A percentile compares a stretch with the other conserved stretches of the same genome.
Evolutionary conservation across 1,140 invertebrate genomes (phyloP).

Genomic region (Drosophila carrolli): DNA sequence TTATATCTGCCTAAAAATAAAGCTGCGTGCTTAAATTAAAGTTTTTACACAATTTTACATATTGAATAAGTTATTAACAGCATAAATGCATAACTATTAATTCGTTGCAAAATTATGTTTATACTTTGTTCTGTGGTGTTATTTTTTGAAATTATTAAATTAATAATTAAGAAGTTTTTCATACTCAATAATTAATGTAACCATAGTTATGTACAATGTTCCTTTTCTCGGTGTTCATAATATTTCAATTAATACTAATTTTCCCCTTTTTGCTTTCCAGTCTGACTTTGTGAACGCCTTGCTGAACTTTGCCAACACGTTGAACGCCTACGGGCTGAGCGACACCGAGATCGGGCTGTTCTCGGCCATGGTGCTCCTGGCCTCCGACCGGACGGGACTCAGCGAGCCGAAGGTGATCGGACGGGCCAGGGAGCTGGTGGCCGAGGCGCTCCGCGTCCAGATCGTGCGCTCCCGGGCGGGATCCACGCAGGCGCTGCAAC

Average conservation of each 20-base stretch:
- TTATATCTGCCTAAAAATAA: no score
- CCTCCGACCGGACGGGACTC: conserved; percentile 91
- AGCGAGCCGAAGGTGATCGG: conserved; percentile 94
- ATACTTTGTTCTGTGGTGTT: no score
- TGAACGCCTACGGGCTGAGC: conserved; percentile 92
- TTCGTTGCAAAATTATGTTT: no score
- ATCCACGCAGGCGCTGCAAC: conserved; percentile 85
- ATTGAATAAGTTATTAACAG: no score
- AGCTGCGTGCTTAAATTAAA: no score
- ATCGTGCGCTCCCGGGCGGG: conserved; percentile 77
- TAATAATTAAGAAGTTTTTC: no score
- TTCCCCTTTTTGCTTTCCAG: conserved; percentile 84
- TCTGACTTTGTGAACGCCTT: conserved; percentile 90
- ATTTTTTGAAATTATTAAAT: no score
- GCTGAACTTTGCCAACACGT: conserved; percentile 91
- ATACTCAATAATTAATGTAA: no score
- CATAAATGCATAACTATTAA: no score
- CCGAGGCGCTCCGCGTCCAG: conserved; percentile 88
- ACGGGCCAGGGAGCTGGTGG: conserved; percentile 92
- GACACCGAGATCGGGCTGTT: conserved; percentile 97
- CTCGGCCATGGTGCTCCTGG: conserved; percentile 93
- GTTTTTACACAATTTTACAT: no score
- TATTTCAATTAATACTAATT: neutral
- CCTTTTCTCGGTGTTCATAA: no score
- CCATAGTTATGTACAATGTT: no score